A percentile compares a stretch with the other conserved stretches of the same genome.
phyloP scores from a whole-genome alignment of 2,888 invertebrate genomes.

The Hypercompe scribonia region DNA sequence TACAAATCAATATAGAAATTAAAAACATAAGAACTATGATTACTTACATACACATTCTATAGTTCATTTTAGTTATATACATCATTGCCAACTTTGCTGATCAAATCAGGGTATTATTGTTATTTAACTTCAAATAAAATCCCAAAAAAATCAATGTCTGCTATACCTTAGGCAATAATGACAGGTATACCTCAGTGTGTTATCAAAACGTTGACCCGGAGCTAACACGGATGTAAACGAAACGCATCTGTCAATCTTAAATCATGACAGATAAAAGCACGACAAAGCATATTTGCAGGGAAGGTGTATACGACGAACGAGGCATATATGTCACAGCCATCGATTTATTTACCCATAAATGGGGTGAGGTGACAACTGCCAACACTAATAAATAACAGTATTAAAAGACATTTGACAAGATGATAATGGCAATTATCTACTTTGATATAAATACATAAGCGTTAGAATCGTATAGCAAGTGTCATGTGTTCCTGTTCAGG shows the following conservation, averaged over 20 bases:
- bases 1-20: too few relatives aligned
- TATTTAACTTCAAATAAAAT: not conserved
- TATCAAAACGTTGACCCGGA: constrained; percentile 1
- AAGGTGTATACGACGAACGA: not conserved
- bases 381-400: constrained; percentile 3
- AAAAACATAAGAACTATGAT: too few relatives aligned
- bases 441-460: not conserved
- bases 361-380: not conserved
- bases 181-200: not conserved
- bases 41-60: not conserved
- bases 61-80: not conserved
- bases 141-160: not conserved
- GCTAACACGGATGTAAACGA: not conserved
- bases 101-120: too few relatives aligned
- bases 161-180: not conserved
- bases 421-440: constrained; percentile 1
- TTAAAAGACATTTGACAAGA: constrained; percentile 5
- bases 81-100: too few relatives aligned
- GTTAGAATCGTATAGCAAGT: not conserved
- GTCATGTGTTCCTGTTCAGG: not conserved
- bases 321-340: constrained; percentile 3
- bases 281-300: not conserved
- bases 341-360: constrained; percentile 7
- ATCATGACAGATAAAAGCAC: not conserved
- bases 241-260: not conserved